Base-by-base conservation (phyloP, 2,888 invertebrate genomes). In the Eumerus sabulonum region DNA sequence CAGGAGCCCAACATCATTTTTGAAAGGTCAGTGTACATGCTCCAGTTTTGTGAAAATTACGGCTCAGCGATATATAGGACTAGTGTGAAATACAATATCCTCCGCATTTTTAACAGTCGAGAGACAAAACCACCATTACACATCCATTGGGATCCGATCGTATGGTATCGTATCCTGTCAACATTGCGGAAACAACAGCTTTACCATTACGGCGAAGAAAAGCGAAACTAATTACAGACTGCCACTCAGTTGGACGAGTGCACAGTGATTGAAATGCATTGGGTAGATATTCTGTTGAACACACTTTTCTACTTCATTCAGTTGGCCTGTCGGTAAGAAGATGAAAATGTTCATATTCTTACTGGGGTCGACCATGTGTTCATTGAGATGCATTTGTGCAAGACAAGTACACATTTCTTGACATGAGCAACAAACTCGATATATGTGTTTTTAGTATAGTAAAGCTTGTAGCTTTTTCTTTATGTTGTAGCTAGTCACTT, bases 171-270 rank as follows among this genome's bases (percentile, higher is more conserved):
- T 57, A 14, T 50, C 16, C 50, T 59, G 45, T 42, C 62, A 62
- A 56, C 62, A 54, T 9, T 54, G 48, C 36, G 40, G 40, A 17
- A 38, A 59, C 57, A 19, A 18, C 2, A 13, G 9, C 27, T 27
- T 19, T 27, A 5, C 27, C 50, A n/a, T 11, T 9, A n/a, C 11
- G 14, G 3, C 3, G 40, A n/a, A 40, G 51, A 42, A 77, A 71
- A 72, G 62, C 57, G 62, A 77, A 77, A 77, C 72, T 72, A 77
- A 77, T 77, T 77, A 77, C 57, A 67, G 27, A 47, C 57, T 62
- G 76, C 62, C 47, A 67, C 72, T 63, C 77, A 77, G 77, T 66
- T 77, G 62, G 62, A 42, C 56, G 9, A 63, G 54, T 53, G 54
- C 59, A 17, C 57, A 36, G 62, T 72, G 72, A 77, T 72, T 77